Percentiles rank a stretch among this genome's conserved stretches.
phyloP scores from a whole-genome alignment of 2,888 invertebrate genomes.

The Aricia artaxerxes region DNA sequence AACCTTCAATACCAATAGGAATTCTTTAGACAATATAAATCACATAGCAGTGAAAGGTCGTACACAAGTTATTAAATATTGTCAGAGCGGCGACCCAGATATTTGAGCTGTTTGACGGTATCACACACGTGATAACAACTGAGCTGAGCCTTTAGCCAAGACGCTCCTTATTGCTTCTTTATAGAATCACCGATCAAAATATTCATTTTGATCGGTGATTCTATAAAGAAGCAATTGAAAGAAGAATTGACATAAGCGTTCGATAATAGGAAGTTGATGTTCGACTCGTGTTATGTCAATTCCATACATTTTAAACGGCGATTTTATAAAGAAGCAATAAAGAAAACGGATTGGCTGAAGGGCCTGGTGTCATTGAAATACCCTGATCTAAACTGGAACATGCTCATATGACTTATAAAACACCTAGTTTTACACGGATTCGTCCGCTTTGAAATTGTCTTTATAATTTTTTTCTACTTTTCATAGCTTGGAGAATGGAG shows the following conservation, averaged over 20 bases:
- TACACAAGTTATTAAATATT: slow-evolving; percentile 7
- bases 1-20: not conserved
- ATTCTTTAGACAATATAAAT: slow-evolving; percentile 26
- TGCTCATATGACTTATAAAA: slow-evolving; percentile 39
- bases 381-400: slow-evolving; percentile 61
- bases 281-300: too few species aligned
- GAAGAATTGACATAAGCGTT: too few species aligned
- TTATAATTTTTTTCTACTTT: not conserved
- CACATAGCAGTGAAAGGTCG: slow-evolving; percentile 13
- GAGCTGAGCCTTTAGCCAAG: slow-evolving; percentile 45
- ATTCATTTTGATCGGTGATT: too few species aligned
- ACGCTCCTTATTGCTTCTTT: too few species aligned
- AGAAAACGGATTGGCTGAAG: too few species aligned
- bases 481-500: not conserved
- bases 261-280: too few species aligned
- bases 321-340: too few species aligned
- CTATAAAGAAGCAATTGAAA: too few species aligned
- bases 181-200: too few species aligned
- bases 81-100: slow-evolving; percentile 20
- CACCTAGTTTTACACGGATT: not conserved
- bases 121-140: slow-evolving; percentile 55
- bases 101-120: slow-evolving; percentile 14
- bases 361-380: slow-evolving; percentile 66
- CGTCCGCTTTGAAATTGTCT: not conserved
- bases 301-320: too few species aligned